Base-by-base conservation (phyloP, 2,797 vertebrate genomes). In the Sebastes reedi region DNA sequence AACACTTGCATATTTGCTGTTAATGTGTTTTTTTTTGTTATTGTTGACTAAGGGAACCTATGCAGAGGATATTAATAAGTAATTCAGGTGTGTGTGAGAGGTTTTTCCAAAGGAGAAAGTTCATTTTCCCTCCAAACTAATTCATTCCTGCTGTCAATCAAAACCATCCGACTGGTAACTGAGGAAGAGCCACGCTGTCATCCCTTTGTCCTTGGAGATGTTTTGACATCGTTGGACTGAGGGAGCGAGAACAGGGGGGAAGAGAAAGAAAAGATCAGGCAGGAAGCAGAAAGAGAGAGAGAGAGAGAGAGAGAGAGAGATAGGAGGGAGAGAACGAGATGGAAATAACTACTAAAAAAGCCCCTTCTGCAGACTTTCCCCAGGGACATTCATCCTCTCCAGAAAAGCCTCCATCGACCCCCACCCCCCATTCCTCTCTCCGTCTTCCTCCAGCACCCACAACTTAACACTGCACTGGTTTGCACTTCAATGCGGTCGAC, bases 401-500 rank as follows among this genome's bases (percentile, higher is more conserved):
- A 84, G 81, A 84, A 90, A 85, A 88, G 62, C 69, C 77, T 89
- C 80, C 58, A 52, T 72, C 76, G 58, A 84, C 85, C 89, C 92
- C 88, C 81, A 87, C 79, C 67, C 77, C 90, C 78, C 68, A 89
- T 93, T 91, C 83, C 86, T 90, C 81, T 75, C 76, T 68, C 79
- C 30, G 72, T 79, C 86, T 90, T 70, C 85, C 84, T 81, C 83
- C 88, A 87, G 90, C 90, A 90, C 81, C 89, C 81, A 85, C 87
- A 92, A 90, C 87, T 88, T 87, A 88, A 89, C 90, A 88, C 86
- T 79, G 89, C 88, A 82, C 80, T 82, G 80, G 87, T 90, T 91
- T 90, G 88, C 87, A 91, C 91, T 90, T 88, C 88, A 91, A 77
- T 90, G 85, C 77, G 25, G 82, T 84, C 67, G 82, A 92, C 94